Evolutionary conservation across 2,888 invertebrate genomes (phyloP).

Genomic region (Norana najaformis): DNA sequence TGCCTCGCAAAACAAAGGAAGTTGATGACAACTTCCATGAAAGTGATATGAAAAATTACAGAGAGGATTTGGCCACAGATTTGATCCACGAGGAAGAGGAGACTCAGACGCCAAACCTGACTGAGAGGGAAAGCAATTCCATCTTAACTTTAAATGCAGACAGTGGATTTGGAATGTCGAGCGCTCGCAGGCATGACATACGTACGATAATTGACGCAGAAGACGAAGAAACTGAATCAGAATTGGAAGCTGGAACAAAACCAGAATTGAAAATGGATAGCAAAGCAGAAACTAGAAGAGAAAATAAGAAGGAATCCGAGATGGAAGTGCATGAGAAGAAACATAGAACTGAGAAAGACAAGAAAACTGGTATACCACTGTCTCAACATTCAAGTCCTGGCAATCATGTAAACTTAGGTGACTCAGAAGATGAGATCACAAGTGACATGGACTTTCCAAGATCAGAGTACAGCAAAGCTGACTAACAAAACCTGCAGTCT

Average conservation of each 20-base stretch:
- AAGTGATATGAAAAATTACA: too few species aligned
- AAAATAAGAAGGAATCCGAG: background rate
- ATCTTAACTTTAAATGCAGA: background rate
- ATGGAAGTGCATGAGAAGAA: background rate
- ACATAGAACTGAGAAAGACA: background rate
- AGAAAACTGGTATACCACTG: background rate
- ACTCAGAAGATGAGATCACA: background rate
- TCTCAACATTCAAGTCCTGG: background rate
- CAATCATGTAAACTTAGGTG: background rate
- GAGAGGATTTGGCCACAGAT: too few species aligned
- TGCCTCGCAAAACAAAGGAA: too few species aligned
- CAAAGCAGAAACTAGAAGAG: background rate
- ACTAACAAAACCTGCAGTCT: background rate
- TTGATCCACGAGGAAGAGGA: too few species aligned
- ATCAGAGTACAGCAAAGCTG: background rate
- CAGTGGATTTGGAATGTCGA: background rate
- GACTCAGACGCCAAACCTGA: too few species aligned
- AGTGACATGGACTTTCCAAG: background rate
- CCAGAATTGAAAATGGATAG: background rate
- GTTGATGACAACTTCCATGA: too few species aligned
- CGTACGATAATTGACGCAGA: slow-evolving; percentile 19
- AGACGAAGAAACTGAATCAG: slow-evolving; percentile 1
- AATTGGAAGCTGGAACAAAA: background rate
- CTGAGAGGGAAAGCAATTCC: background rate
- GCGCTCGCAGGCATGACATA: background rate